Evolutionary conservation across 2,113 vertebrate species (phyloP).

Genomic region (Oreochromis tanganicae): DNA sequence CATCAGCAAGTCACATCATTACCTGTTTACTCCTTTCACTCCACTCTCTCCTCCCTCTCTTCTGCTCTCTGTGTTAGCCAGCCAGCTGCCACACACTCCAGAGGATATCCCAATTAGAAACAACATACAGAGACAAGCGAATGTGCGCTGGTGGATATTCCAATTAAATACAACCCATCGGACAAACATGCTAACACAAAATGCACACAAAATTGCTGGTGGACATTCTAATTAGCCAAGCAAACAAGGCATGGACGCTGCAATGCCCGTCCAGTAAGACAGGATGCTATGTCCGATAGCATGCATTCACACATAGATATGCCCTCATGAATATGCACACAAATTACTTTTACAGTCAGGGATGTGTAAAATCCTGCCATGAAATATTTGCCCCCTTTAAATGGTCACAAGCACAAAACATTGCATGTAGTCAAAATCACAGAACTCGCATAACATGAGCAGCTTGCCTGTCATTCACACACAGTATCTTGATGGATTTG

Average conservation of each 20-base stretch:
- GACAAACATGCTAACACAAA: constrained; percentile 11
- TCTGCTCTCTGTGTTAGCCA: constrained; percentile 40
- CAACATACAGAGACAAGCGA: constrained; percentile 42
- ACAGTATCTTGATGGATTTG: not conserved
- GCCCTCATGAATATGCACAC: not conserved
- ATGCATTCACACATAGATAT: not conserved
- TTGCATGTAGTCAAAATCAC: not conserved
- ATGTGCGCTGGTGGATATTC: constrained; percentile 42
- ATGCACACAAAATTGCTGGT: not conserved
- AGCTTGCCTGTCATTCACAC: not conserved
- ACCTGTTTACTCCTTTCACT: constrained; percentile 57
- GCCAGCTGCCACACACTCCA: constrained; percentile 61
- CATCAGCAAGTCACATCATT: constrained; percentile 65
- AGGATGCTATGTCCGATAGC: not conserved
- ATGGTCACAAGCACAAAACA: not conserved
- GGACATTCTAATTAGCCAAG: constrained; percentile 50
- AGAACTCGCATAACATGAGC: not conserved
- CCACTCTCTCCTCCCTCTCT: constrained; percentile 37
- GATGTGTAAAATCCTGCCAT: not conserved
- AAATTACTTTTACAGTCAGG: not conserved
- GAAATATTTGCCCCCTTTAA: not conserved
- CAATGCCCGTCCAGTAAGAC: not conserved
- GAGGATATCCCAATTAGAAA: constrained; percentile 64
- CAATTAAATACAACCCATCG: constrained; percentile 46
- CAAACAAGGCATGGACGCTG: not conserved